These are phyloP conservation scores for Alauda arvensis DNA, from an alignment of 2,797 vertebrate species.

Conservation along the genomic window DNA sequence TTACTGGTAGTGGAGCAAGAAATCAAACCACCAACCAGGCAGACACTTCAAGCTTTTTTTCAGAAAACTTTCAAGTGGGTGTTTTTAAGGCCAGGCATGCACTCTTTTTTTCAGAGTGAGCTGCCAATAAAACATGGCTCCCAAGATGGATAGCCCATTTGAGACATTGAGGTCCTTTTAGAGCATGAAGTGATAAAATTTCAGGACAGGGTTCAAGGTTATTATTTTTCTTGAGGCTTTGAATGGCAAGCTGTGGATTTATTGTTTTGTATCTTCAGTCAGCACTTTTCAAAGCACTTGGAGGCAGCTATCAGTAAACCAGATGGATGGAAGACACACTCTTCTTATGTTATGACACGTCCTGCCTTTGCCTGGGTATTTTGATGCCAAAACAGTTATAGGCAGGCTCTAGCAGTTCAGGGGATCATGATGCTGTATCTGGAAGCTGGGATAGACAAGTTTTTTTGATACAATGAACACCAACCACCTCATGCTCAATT, in stretches of 20 bases:
- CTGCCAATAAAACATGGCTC: neutral
- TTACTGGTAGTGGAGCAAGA: neutral
- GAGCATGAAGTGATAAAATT: slow-evolving; percentile 7
- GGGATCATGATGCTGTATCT: neutral
- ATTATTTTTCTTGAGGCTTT: slow-evolving; percentile 28
- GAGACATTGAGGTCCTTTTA: neutral
- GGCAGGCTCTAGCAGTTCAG: neutral
- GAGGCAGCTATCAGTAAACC: neutral
- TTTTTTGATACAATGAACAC: accelerated
- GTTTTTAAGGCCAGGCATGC: slow-evolving; percentile 4
- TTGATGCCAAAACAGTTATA: neutral
- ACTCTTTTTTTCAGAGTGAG: neutral
- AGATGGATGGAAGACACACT: neutral
- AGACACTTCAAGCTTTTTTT: neutral
- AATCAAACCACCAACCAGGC: neutral
- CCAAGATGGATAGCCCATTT: neutral
- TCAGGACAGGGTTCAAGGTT: neutral
- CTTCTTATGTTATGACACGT: neutral
- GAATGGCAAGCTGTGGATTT: neutral
- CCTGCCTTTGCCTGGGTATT: neutral
- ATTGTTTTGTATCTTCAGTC: neutral
- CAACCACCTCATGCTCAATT: neutral
- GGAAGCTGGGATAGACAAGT: neutral
- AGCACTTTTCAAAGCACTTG: neutral
- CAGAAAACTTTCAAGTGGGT: neutral